Base-by-base conservation (phyloP, 2,888 invertebrate species). In the Odontocolon sp. region DNA sequence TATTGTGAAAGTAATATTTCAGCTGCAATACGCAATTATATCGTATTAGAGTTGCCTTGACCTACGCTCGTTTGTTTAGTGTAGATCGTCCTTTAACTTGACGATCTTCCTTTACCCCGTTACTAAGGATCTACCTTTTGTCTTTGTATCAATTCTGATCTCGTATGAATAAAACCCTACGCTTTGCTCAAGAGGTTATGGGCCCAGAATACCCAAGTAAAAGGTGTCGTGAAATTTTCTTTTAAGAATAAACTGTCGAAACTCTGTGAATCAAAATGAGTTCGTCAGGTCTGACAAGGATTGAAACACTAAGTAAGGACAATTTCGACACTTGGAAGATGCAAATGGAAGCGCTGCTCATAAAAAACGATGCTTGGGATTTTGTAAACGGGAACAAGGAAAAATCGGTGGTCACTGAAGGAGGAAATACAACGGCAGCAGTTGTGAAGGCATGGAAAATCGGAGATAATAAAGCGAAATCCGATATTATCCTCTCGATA, bases 301-400 rank as follows among this genome's bases (percentile, higher is more conserved):
- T 45, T 11, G 9, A 45, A 21, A 18, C 21, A 1, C 45, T 45
- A 2, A 45, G 4, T 11, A 45, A 45, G 14, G 36, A 67, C 9
- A 54, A 67, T 8, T 67, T 36, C 23, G 69, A 61, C 33, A 63
- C 70, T 2, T 52, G 59, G 61, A 33, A n/a, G 18, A 50, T 70
- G 33, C 52, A 52, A 11, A 52, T 70, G 14, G 9, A 70, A 26
- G 40, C 57, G 9, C 36, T 68, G 23, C 33, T 68, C 6, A 33
- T 36, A 5, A 59, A 11, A 14, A 47, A 21, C 33, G 50, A 57
- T 14, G 21, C 23, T 3, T 33, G 69, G 45, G 36, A 5, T 16
- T 45, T 14, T 28, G 45, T 28, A 16, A 26, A 31, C 28, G 63
- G 63, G 21, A 11, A 21, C 11, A 57, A n/a, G 11, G 14, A n/a